Evolutionary conservation across 35 echinoderm and acorn worm species (phyloP).

Genomic region (Hemicentrotus pulcherrimus): DNA sequence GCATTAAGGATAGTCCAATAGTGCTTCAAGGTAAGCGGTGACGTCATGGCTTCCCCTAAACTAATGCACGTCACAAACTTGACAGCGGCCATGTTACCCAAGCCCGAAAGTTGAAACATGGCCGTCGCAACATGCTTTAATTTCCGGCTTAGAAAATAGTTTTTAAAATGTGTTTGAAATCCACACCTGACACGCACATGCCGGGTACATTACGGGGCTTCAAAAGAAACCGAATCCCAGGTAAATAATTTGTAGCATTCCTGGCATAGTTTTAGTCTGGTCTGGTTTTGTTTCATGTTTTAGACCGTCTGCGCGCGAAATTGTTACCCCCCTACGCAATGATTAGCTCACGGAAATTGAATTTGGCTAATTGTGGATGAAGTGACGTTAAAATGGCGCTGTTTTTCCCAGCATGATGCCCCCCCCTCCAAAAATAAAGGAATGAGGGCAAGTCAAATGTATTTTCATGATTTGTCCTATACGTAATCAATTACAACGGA

Average conservation of each 20-base stretch:
- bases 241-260: conserved; percentile 4
- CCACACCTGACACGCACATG: background rate
- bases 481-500: too few relatives aligned
- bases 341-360: conserved; percentile 3
- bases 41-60: background rate
- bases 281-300: background rate
- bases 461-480: too few relatives aligned
- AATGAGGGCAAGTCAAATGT: background rate
- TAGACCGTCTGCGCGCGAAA: background rate
- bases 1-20: background rate
- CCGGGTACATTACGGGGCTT: background rate
- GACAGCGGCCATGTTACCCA: background rate
- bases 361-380: background rate
- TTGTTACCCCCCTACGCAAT: background rate
- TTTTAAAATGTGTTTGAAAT: background rate
- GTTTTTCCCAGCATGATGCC: background rate
- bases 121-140: background rate
- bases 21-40: background rate
- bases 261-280: conserved; percentile 17
- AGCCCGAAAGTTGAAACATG: background rate
- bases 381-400: background rate
- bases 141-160: background rate
- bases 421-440: background rate
- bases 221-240: background rate
- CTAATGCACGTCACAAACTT: background rate